Evolutionary conservation across 2,113 vertebrate species (phyloP).

Genomic region (Prinia subflava): DNA sequence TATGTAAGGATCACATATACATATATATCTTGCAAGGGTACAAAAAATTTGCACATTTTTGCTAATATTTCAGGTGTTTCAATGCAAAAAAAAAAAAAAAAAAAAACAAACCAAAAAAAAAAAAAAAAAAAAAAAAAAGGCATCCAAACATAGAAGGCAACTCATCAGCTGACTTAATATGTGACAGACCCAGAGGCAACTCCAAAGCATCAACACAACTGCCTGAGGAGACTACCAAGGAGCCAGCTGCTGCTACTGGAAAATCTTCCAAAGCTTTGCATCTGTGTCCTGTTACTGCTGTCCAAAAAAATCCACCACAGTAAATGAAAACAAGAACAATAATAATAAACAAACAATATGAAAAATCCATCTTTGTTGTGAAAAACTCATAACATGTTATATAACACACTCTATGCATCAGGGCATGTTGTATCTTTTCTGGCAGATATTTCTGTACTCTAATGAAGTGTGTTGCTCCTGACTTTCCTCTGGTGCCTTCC

Average conservation of each 20-base stretch:
- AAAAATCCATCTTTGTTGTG: not conserved
- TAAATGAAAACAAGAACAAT: not conserved
- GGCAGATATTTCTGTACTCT: not conserved
- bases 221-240: conserved; percentile 55
- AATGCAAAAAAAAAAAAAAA: not conserved
- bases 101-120: not conserved
- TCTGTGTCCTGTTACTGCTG: conserved; percentile 32
- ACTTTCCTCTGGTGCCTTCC: not conserved
- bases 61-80: not conserved
- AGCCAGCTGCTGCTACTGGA: conserved; percentile 55
- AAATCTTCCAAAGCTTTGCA: conserved; percentile 46
- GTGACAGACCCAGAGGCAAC: conserved; percentile 17
- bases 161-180: conserved; percentile 3
- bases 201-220: conserved; percentile 31
- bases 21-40: not conserved
- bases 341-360: accelerated
- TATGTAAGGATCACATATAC: too few species aligned
- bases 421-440: not conserved
- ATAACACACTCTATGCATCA: not conserved
- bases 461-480: not conserved
- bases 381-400: not conserved
- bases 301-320: not conserved
- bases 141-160: not conserved
- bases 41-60: not conserved
- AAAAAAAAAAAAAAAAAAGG: not conserved